phyloP scores from a whole-genome alignment of 2,888 invertebrate species.

The Laothoe populi region DNA sequence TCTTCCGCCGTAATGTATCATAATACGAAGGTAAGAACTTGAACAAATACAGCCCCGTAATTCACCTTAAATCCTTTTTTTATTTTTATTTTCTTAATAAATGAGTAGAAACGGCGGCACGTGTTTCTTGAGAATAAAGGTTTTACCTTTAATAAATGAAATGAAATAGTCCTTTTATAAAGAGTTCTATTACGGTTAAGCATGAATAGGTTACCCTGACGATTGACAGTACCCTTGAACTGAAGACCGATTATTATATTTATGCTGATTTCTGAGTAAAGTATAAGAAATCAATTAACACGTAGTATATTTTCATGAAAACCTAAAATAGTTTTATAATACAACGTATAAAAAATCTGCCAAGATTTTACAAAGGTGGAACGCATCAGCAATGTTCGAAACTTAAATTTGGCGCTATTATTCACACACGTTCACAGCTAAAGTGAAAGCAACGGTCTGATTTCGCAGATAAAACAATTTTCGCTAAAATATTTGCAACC shows the following conservation, averaged over 20 bases:
- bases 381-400: neutral
- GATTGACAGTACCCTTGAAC: too few relatives aligned
- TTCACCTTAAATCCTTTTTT: constrained; percentile 17
- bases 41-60: constrained; percentile 10
- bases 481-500: constrained; percentile 36
- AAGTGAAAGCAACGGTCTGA: constrained; percentile 32
- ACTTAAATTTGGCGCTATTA: constrained; percentile 16
- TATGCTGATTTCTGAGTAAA: too few relatives aligned
- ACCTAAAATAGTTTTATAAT: too few relatives aligned
- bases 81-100: constrained; percentile 2
- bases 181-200: too few relatives aligned
- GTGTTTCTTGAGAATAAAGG: constrained; percentile 7
- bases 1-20: constrained; percentile 18
- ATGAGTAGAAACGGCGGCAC: neutral
- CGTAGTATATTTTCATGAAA: too few relatives aligned
- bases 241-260: too few relatives aligned
- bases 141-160: neutral
- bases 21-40: constrained; percentile 15
- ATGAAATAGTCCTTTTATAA: neutral
- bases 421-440: constrained; percentile 1
- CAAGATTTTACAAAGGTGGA: constrained; percentile 7
- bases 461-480: constrained; percentile 35
- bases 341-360: neutral
- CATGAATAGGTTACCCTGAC: too few relatives aligned
- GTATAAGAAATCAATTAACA: too few relatives aligned